Percentiles rank a stretch among this genome's conserved stretches.
Conservation (phyloP, 1,140 invertebrate species). For the Rhizoglyphus robini region DNA sequence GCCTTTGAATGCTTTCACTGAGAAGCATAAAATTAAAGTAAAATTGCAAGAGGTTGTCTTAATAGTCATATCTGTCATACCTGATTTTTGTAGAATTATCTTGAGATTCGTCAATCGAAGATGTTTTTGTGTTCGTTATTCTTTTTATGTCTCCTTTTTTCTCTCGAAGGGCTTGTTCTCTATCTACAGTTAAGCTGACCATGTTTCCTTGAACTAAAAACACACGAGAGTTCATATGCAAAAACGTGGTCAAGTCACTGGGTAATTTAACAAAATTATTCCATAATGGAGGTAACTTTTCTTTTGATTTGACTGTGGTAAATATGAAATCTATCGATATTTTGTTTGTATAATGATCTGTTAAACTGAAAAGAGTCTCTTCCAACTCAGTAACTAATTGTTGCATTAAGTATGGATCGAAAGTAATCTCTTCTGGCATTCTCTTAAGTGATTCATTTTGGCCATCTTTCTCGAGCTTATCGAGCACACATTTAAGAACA, state of each 20-base stretch:
- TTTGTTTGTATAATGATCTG: slow-evolving; percentile 12
- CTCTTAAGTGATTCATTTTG: slow-evolving; percentile 23
- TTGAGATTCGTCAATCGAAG: too few species aligned
- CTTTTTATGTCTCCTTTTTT: too few species aligned
- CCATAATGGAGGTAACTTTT: slow-evolving; percentile 52
- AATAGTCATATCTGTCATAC: too few species aligned
- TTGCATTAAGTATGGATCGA: slow-evolving; percentile 29
- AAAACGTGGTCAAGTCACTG: slow-evolving; percentile 66
- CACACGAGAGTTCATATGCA: slow-evolving; percentile 74
- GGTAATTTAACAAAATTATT: slow-evolving; percentile 68
- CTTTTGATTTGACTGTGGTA: slow-evolving; percentile 56
- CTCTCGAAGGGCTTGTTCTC: neutral
- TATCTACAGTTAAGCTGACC: slow-evolving; percentile 47
- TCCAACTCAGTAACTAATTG: slow-evolving; percentile 22
- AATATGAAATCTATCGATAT: slow-evolving; percentile 70
- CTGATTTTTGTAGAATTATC: too few species aligned
- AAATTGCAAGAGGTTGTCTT: too few species aligned
- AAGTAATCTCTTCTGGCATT: slow-evolving; percentile 27
- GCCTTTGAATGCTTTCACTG: too few species aligned
- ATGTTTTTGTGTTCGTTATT: too few species aligned
- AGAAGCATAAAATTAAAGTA: too few species aligned
- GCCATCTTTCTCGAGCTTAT: slow-evolving; percentile 53
- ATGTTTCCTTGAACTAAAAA: slow-evolving; percentile 79
- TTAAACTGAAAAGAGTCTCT: neutral
- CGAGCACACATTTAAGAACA: slow-evolving; percentile 43